Evolutionary conservation across 2,797 vertebrate species (phyloP), one percentile per base, ranked within the genome.

Genomic region (Hephaestus fuliginosus): DNA sequence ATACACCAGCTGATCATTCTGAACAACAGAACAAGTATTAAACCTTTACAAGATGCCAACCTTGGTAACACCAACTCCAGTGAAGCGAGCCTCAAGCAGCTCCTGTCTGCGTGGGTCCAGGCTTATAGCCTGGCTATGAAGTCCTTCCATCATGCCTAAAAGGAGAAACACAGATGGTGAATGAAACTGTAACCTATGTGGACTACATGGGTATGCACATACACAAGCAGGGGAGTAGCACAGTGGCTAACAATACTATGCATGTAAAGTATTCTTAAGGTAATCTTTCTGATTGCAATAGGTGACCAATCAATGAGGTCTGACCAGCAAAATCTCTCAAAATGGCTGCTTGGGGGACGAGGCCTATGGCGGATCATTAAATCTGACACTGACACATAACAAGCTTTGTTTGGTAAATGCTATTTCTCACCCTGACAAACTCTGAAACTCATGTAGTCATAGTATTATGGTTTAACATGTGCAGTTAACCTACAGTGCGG

Each of bases 101-200:
- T 98, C 97, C 93, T 98, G 97, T 85, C 97, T 94, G 76, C 97
- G 96, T 70, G 97, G 97, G 91, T 98, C 97, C 95, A 98, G 95
- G 92, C 97, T 90, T 43, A 94, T 61, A 82, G 91, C 85, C 86
- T 92, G 92, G 20, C 86, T 97, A 74, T 98, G 96, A 95, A 97
- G 94, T 95, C 98, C 97, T 96, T 98, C 97, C 97, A 98, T 98
- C 96, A 97, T 96, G 94, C 96, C 97, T 96, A 80, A 81, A 77
- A 70, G 84, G 69, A n/a, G n/a, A 84, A 56, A 86, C 14, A 91
- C 71, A 87, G n/a, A 85, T 33, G 64, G 18, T 52, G 10, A 70
- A 67, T 57, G 7, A 20, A 70, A 65, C 5, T 22, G 48, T n/a
- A 55, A 70, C 4, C 41, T 8, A 30, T 43, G 41, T 6, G 9